These are phyloP conservation scores for Callimico goeldii DNA, from an alignment of 2,797 vertebrate species.

Conservation along the genomic window DNA sequence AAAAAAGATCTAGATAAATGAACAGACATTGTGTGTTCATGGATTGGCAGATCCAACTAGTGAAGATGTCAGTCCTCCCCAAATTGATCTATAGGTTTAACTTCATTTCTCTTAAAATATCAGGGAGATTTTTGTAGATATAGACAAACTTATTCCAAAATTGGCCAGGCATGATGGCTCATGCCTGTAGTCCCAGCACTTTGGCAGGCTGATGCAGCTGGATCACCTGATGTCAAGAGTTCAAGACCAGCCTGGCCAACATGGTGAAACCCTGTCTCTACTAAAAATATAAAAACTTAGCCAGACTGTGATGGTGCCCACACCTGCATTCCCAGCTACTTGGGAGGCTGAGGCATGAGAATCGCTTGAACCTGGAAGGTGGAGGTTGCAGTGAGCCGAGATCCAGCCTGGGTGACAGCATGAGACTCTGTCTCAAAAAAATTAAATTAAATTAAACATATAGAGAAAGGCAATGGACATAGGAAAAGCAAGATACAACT, in stretches of 20 bases:
- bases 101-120: background rate
- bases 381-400: background rate
- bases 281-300: no score
- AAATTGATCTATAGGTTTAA: background rate
- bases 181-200: background rate
- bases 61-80: background rate
- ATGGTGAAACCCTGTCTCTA: no score
- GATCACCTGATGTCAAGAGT: background rate
- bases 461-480: background rate
- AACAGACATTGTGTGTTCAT: fast-evolving
- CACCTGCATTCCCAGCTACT: background rate
- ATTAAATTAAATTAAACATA: background rate
- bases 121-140: background rate
- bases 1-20: background rate
- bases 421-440: background rate
- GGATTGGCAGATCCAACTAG: background rate
- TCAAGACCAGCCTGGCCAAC: background rate
- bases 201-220: background rate
- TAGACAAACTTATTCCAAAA: background rate
- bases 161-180: background rate
- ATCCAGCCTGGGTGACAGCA: background rate
- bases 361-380: background rate
- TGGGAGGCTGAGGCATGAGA: background rate
- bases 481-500: background rate
- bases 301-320: no score